A percentile compares a stretch with the other conserved stretches of the same genome.
Evolutionary conservation across 2,888 invertebrate genomes (phyloP).

Genomic region (Margaritifera margaritifera): DNA sequence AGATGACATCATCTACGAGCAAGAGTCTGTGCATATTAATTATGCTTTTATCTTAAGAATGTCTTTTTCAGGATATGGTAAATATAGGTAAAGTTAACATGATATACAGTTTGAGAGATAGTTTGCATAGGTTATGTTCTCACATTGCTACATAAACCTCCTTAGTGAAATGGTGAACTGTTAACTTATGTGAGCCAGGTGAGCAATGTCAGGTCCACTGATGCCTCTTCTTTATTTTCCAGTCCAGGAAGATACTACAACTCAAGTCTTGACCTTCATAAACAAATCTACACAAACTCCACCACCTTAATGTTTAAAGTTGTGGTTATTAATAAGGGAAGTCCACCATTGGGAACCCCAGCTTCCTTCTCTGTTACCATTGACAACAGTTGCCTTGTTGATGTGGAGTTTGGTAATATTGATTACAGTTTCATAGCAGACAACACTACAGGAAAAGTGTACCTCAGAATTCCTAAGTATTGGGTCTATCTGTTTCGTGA

Average conservation of each 20-base stretch:
- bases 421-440: slow-evolving; percentile 42
- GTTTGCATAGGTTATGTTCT: too few relatives aligned
- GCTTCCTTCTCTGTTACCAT: slow-evolving; percentile 49
- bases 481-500: slow-evolving; percentile 25
- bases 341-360: slow-evolving; percentile 51
- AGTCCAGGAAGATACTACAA: slow-evolving; percentile 51
- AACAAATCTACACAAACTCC: slow-evolving; percentile 48
- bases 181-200: too few relatives aligned
- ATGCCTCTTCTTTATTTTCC: slow-evolving; percentile 9
- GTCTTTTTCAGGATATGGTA: too few relatives aligned
- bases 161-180: too few relatives aligned
- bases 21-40: too few relatives aligned
- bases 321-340: slow-evolving; percentile 59
- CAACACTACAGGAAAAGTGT: slow-evolving; percentile 47
- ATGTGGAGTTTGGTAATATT: slow-evolving; percentile 52
- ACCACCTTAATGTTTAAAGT: slow-evolving; percentile 48
- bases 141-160: too few relatives aligned
- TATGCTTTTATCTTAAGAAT: too few relatives aligned
- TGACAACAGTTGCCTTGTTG: slow-evolving; percentile 62
- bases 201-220: too few relatives aligned
- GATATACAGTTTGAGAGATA: too few relatives aligned
- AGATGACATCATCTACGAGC: too few relatives aligned
- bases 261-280: slow-evolving; percentile 42
- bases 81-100: too few relatives aligned
- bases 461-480: slow-evolving; percentile 55